phyloP scores from a whole-genome alignment of 2,888 invertebrate species.

The Folsomia candida region DNA sequence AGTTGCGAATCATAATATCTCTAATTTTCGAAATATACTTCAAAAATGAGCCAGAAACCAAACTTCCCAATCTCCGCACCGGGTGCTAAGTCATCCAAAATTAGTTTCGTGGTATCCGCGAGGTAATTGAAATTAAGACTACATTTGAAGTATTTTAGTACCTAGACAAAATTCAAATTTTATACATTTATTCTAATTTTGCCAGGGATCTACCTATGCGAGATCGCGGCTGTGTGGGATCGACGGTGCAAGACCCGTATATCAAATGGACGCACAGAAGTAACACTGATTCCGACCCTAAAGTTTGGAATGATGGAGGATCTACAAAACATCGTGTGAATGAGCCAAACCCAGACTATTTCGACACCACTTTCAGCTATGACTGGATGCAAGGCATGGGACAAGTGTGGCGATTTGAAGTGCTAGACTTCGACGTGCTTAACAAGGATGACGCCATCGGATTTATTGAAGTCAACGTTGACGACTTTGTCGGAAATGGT shows the following conservation, averaged over 20 bases:
- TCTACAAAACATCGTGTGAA: conserved; percentile 3
- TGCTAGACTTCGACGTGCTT: conserved; percentile 19
- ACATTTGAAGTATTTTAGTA: no score
- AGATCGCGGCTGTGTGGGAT: neutral
- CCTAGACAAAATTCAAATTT: neutral
- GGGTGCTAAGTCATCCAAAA: neutral
- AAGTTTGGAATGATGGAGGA: neutral
- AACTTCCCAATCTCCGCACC: neutral
- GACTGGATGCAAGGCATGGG: conserved; percentile 7
- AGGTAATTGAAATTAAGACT: no score
- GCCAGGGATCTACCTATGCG: conserved; percentile 9
- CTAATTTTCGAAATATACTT: neutral
- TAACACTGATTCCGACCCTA: neutral
- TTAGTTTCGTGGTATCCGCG: neutral
- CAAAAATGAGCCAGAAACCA: neutral
- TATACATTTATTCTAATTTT: no score
- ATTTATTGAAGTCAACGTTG: conserved; percentile 27
- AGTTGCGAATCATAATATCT: neutral
- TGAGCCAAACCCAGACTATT: conserved; percentile 7
- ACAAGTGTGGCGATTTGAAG: conserved; percentile 32
- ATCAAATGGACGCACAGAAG: conserved; percentile 6
- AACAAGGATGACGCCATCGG: conserved; percentile 29
- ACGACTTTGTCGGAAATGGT: conserved; percentile 26
- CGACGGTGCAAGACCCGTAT: conserved; percentile 1
- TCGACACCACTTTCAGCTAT: neutral